Percentiles rank a stretch among this genome's conserved stretches.
Evolutionary conservation across 1,140 invertebrate genomes (phyloP).

Genomic region (Psix sp.): DNA sequence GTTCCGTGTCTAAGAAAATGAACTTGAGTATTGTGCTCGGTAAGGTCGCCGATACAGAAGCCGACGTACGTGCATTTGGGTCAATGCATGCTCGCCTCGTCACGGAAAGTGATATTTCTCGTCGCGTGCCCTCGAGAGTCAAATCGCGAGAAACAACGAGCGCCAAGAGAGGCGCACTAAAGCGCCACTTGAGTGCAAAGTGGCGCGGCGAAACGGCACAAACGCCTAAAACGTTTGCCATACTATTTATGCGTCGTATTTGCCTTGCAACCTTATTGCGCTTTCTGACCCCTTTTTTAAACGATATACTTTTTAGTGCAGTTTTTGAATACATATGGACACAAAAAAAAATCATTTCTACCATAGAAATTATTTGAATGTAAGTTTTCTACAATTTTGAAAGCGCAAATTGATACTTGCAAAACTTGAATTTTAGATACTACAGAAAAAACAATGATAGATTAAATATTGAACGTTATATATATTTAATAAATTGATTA

Average conservation of each 20-base stretch:
- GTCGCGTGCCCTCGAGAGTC: constrained; percentile 58
- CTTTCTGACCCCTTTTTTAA: no score
- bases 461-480: no score
- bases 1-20: constrained; percentile 30
- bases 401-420: no score
- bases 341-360: no score
- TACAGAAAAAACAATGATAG: no score
- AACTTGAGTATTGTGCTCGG: constrained; percentile 30
- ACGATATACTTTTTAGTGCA: no score
- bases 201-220: constrained; percentile 33
- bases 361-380: no score
- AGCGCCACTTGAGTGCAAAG: constrained; percentile 37
- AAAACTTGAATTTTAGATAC: no score
- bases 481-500: no score
- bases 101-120: constrained; percentile 56
- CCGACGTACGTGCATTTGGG: constrained; percentile 15
- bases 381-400: no score
- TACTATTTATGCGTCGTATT: constrained; percentile 64
- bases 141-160: constrained; percentile 59
- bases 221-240: constrained; percentile 62
- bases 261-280: no score
- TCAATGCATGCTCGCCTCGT: constrained; percentile 36
- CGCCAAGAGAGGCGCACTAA: constrained; percentile 38
- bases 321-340: no score
- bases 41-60: constrained; percentile 24